Evolutionary conservation across 1,140 invertebrate genomes (phyloP).

Genomic region (Anoplolepis gracilipes): DNA sequence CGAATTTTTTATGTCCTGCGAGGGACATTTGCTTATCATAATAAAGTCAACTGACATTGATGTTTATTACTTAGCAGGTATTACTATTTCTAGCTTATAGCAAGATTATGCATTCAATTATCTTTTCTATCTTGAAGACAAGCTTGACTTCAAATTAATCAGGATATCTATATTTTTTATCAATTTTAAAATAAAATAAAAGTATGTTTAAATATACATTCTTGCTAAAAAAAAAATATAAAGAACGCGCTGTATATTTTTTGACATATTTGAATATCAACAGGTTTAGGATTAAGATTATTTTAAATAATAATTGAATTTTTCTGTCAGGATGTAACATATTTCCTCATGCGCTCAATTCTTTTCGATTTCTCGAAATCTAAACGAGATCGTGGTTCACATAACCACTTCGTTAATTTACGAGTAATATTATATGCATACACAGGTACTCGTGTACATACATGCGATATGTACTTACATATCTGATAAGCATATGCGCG

Average conservation of each 20-base stretch:
- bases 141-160: neutral
- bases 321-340: neutral
- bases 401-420: conserved; percentile 13
- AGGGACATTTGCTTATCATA: neutral
- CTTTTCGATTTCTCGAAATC: conserved; percentile 21
- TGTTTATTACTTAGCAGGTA: neutral
- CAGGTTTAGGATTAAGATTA: neutral
- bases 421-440: conserved; percentile 20
- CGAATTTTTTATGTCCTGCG: conserved; percentile 9
- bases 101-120: neutral
- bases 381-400: neutral
- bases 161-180: neutral
- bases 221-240: neutral
- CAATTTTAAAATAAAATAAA: neutral
- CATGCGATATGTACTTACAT: conserved; percentile 24
- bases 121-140: neutral
- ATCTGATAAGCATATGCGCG: conserved; percentile 21
- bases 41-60: conserved; percentile 3
- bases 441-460: neutral
- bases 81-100: conserved; percentile 32
- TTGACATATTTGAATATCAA: neutral
- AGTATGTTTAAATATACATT: neutral
- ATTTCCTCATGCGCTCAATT: neutral
- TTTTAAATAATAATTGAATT: neutral
- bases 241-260: neutral